Evolutionary conservation across 2,113 vertebrate genomes (phyloP).

Genomic region (Caranx melampygus): DNA sequence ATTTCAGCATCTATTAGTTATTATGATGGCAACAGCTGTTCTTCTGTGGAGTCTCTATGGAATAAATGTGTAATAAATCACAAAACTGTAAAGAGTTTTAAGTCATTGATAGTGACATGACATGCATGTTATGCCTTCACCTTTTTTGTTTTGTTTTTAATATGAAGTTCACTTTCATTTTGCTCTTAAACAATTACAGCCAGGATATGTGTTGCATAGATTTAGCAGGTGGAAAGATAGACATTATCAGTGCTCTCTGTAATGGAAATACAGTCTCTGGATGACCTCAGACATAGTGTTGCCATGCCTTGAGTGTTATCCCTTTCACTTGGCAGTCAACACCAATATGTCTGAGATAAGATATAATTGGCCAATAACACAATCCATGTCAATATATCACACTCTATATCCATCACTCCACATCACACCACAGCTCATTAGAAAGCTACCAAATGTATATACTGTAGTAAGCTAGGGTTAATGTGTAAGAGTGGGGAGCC

Average conservation of each 20-base stretch:
- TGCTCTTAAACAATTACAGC: background rate
- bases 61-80: background rate
- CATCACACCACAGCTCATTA: background rate
- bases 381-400: background rate
- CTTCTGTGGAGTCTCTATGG: background rate
- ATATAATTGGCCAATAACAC: background rate
- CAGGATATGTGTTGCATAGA: background rate
- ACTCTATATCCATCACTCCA: background rate
- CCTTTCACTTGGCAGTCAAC: slow-evolving; percentile 8
- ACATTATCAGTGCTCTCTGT: background rate
- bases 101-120: background rate
- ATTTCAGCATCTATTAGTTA: background rate
- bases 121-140: background rate
- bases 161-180: too few relatives aligned
- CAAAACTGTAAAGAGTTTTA: background rate
- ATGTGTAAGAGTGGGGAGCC: slow-evolving; percentile 40
- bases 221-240: background rate
- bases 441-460: background rate
- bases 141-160: background rate
- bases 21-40: background rate
- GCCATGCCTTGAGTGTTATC: background rate
- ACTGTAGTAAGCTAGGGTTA: slow-evolving; percentile 13
- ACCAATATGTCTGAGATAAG: background rate
- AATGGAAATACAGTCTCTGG: background rate
- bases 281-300: background rate